Conservation (phyloP, 2,797 vertebrate species). For the Acanthornis magna region DNA sequence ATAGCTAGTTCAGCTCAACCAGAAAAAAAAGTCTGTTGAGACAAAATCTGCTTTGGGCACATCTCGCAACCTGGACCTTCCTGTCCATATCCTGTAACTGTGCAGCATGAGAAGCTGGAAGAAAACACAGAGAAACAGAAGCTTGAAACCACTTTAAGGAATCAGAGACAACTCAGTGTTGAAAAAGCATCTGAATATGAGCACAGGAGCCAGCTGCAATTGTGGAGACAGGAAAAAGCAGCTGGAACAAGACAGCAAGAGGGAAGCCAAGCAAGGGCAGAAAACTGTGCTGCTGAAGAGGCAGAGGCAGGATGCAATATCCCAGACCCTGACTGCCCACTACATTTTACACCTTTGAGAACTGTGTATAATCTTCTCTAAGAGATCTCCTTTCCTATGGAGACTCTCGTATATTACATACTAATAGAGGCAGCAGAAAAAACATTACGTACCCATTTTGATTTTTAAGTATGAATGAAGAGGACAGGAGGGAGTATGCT, state of each 20-base stretch:
- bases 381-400: not conserved
- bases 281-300: not conserved
- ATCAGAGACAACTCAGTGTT: not conserved
- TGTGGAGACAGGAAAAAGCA: not conserved
- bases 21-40: not conserved
- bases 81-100: not conserved
- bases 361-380: not conserved
- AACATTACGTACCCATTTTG: accelerated
- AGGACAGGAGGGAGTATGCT: not conserved
- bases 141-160: not conserved
- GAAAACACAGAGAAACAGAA: not conserved
- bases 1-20: not conserved
- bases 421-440: not conserved
- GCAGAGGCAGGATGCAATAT: not conserved
- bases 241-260: not conserved
- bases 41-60: not conserved
- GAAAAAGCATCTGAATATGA: not conserved
- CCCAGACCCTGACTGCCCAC: not conserved
- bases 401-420: not conserved
- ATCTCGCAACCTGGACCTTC: not conserved
- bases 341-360: not conserved
- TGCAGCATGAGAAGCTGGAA: not conserved
- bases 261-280: not conserved
- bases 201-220: not conserved
- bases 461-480: not conserved